Evolutionary conservation across 1,140 invertebrate species (phyloP), one percentile per base, ranked within the genome.

Genomic region (Euura saliciscinereae): DNA sequence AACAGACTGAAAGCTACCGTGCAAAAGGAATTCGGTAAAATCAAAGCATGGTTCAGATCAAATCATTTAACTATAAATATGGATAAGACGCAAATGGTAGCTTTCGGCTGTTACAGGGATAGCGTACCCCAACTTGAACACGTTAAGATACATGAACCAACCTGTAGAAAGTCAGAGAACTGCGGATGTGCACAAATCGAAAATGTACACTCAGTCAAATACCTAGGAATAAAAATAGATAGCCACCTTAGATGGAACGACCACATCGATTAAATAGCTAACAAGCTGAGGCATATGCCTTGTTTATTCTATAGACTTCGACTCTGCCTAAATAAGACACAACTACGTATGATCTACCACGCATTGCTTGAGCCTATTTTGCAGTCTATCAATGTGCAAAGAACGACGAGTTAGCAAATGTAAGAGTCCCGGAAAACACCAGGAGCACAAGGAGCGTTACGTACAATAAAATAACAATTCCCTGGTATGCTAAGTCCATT

Each of bases 211-310:
- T 51, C 46, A n/a, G 11, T 51, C 7, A 51, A 64, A 74, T 74
- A 74, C 64, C 51, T 74, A 8, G 70, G 73, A 5, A 28, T 72
- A 2, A n/a, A 51, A 59, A 44, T 74, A 2, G 73, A 74, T 28
- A 46, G 7, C n/a, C 44, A 68, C 11, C 51, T 72, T 6, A 45
- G 65, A 68, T 74, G 69, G 65, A 10, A 68, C 43, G 5, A 44
- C n/a, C 70, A 74, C 46, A 45, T 59, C 65, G 51, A 42, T 2
- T 42, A 65, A 2, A n/a, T 44, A 43, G 44, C 28, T 13, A 65
- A 71, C 44, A 71, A 66, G 67, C 10, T 71, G 8, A 71, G 70
- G 64, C 67, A 66, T 11, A 7, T 67, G 43, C 10, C 59, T 0
- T 68, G 10, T 28, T 45, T 66, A 5, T 70, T 75, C 45, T 72